phyloP scores from a whole-genome alignment of 2,113 vertebrate species.

The Mustela nigripes region DNA sequence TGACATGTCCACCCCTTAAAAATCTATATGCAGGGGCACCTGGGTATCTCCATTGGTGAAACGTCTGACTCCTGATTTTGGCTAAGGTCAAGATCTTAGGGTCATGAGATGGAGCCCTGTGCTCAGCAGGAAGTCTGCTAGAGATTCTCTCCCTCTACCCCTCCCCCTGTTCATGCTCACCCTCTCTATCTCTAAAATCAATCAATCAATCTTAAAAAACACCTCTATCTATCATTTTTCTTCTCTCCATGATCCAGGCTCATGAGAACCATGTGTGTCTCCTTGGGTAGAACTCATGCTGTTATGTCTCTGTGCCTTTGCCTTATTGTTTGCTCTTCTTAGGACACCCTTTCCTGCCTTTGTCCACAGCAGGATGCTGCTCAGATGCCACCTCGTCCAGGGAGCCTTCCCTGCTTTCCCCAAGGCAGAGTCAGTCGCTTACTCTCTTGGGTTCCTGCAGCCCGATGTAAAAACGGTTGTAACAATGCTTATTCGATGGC shows the following conservation, averaged over 20 bases:
- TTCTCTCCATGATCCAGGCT: not conserved
- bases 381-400: not conserved
- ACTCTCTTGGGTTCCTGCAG: not conserved
- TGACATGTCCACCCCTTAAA: not conserved
- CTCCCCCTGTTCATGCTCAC: not conserved
- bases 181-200: not conserved
- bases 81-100: not conserved
- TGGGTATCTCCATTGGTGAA: not conserved
- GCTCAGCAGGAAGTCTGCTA: not conserved
- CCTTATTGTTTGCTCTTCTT: not conserved
- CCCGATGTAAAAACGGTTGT: not conserved
- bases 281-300: rapidly evolving
- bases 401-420: not conserved
- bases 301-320: not conserved
- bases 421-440: not conserved
- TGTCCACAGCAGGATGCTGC: not conserved
- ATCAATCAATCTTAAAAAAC: not conserved
- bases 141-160: not conserved
- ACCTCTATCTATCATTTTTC: not conserved
- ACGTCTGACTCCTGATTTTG: not conserved
- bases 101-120: not conserved
- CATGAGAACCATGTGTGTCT: not conserved
- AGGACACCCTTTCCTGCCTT: not conserved
- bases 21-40: not conserved
- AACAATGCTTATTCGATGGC: not conserved